A percentile compares a stretch with the other conserved stretches of the same genome.
Evolutionary conservation across 2,888 invertebrate genomes (phyloP).

Genomic region (Hipparchia semele): DNA sequence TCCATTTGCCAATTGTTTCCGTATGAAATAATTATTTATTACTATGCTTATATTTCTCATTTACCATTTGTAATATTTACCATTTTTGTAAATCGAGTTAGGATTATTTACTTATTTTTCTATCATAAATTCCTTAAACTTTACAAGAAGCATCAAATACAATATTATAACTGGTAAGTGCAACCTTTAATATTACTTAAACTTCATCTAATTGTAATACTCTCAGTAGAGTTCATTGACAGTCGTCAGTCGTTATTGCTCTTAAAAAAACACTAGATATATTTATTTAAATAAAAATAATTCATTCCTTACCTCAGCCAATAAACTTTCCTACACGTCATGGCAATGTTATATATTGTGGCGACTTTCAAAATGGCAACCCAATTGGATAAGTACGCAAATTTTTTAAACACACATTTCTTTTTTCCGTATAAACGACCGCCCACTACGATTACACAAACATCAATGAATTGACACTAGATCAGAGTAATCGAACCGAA

Average conservation of each 20-base stretch:
- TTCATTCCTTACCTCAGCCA: neutral
- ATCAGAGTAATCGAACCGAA: slow-evolving; percentile 48
- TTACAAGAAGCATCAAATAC: neutral
- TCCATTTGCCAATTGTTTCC: too few species aligned
- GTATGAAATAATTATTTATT: too few species aligned
- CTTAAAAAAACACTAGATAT: neutral
- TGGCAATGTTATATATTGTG: neutral
- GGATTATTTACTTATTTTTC: too few species aligned
- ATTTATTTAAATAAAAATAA: neutral
- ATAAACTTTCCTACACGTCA: neutral
- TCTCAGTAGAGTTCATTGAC: neutral
- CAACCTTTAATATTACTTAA: too few species aligned
- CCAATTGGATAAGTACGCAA: slow-evolving; percentile 9
- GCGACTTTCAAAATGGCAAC: neutral
- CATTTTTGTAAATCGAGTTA: too few species aligned
- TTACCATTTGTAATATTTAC: too few species aligned
- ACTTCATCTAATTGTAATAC: too few species aligned
- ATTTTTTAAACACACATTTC: slow-evolving; percentile 20
- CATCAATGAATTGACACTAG: slow-evolving; percentile 66
- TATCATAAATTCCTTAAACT: neutral
- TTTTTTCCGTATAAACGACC: slow-evolving; percentile 51
- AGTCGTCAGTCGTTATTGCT: too few species aligned
- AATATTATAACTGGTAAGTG: neutral
- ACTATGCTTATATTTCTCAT: too few species aligned
- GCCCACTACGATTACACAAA: slow-evolving; percentile 53